Evolutionary conservation across 2,113 vertebrate genomes (phyloP), one percentile per base, ranked within the genome.

Genomic region (Diphyllodes magnificus): DNA sequence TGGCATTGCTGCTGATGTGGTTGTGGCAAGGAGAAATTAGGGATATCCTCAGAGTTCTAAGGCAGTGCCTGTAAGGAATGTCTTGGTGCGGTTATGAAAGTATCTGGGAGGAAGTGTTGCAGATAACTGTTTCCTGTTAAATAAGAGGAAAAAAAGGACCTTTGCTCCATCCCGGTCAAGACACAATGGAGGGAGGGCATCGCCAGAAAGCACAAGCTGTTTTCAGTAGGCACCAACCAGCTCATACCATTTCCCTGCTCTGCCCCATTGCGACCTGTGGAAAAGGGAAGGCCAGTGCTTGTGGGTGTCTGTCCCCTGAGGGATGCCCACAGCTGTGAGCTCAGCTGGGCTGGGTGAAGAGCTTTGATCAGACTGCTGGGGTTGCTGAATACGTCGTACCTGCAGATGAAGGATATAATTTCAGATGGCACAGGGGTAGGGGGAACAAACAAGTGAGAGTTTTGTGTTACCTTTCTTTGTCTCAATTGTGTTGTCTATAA

Each of bases 71-170:
- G 6, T 61, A 47, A 88, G 66, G 63, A 90, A 87, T 50, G 56
- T 77, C 81, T 73, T 80, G 71, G 66, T 30, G 59, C 24, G 12
- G 75, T 84, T 54, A 25, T 35, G 77, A 71, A 85, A 95, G 87
- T 92, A 93, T 50, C 83, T 71, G 89, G 10, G 92, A 95, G 96
- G 93, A 95, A 86, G 86, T 57, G 70, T 45, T 93, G 77, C 63
- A 89, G 93, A 76, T 94, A 84, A 4, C 73, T 54, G 59, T 87
- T 96, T 96, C 95, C 94, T 90, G 70, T 66, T 82, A 91, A 95
- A 90, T 65, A 76, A 54, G 57, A 90, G 82, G 31, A 1, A 45
- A 88, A 60, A 91, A 79, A 64, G 70, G 90, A 94, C 82, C 87
- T 97, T 95, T 95, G 90, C 87, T 96, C 85, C 28, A 77, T 91